Evolutionary conservation across 1,140 invertebrate species (phyloP), one percentile per base, ranked within the genome.

Genomic region (Nixonia krombeini): DNA sequence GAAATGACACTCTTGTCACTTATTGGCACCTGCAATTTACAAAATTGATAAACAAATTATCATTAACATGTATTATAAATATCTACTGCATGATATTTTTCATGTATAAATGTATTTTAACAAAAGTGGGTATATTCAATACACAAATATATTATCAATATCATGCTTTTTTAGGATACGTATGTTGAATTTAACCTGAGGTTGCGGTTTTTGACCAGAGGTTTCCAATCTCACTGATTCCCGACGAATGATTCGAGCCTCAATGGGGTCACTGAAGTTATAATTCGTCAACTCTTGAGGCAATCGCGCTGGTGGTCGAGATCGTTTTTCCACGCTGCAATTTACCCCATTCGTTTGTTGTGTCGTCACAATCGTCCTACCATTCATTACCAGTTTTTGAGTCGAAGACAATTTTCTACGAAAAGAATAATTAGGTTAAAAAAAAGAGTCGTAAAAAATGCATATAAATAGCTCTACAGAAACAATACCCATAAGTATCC

Each of bases 331-430:
- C 57, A 67, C 1, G 77, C 75, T 16, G 76, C 82, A 15, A 35
- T 40, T 31, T 0, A 53, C 31, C n/a, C 9, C 15, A 10, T 3
- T 28, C 42, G 67, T 50, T 33, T 73, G 66, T 63, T 74, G 69
- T 4, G 84, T 84, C 1, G 82, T 63, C 0, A 83, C 73, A 2
- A 74, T 75, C 1, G 83, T 78, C 55, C 85, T 85, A 1, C 86
- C 87, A 63, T 88, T 88, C 3, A 88, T 71, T 40, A 85, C 70
- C 0, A 87, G 72, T 55, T 87, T 86, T 44, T 86, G 85, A 1
- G 83, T 74, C 0, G 83, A 76, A 2, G 85, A 76, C 35, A 47
- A 61, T 62, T 62, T 68, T 49, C 64, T 68, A 17, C n/a, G n/a
- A n/a, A n/a, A n/a, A n/a, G n/a, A n/a, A n/a, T n/a, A n/a, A n/a